Base-by-base conservation (phyloP, 2,888 invertebrate genomes). In the Cataglyphis rosenhaueri region DNA sequence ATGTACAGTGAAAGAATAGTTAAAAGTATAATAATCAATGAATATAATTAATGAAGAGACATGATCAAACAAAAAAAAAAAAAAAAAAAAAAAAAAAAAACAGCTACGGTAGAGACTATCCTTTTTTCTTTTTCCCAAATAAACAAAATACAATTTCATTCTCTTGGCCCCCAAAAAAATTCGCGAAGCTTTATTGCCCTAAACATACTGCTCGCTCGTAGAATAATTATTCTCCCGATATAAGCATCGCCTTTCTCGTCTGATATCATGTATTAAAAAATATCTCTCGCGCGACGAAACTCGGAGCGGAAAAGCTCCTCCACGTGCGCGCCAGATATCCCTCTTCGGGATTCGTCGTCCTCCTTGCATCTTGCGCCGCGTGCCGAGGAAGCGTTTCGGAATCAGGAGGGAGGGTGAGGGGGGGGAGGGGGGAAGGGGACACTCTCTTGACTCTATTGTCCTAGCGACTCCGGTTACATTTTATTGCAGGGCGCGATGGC, bases 381-480 rank as follows among this genome's bases (percentile, higher is more conserved):
- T 76, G 61, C 15, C 75, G 18, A 48, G 48, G 44, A 59, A 44
- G 0, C n/a, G 44, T 70, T 70, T 57, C 25, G 70, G 44, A 59
- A 41, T 59, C 61, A 73, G 84, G 18, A 75, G 78, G 81, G 75
- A 0, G 21, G 0, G 21, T 21, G 21, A 0, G 21, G 21, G 21
- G 21, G 21, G 21, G 21, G 21, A 0, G 21, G 21, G 0, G 21
- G 21, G 21, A 0, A 21, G 21, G 21, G 21, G 21, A 21, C 21
- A 21, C 21, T 21, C 29, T 25, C 44, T n/a, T 44, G 61, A 4
- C 66, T 81, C 52, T 41, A 86, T 86, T 89, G 83, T 87, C n/a
- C 29, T 66, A 55, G 9, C 64, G 32, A 68, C 71, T 91, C 88
- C 70, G 84, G 83, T 91, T 91, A 90, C 91, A 84, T 29, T 91